Evolutionary conservation across 2,888 invertebrate genomes (phyloP).

Genomic region (Macrostomum cliftonense): DNA sequence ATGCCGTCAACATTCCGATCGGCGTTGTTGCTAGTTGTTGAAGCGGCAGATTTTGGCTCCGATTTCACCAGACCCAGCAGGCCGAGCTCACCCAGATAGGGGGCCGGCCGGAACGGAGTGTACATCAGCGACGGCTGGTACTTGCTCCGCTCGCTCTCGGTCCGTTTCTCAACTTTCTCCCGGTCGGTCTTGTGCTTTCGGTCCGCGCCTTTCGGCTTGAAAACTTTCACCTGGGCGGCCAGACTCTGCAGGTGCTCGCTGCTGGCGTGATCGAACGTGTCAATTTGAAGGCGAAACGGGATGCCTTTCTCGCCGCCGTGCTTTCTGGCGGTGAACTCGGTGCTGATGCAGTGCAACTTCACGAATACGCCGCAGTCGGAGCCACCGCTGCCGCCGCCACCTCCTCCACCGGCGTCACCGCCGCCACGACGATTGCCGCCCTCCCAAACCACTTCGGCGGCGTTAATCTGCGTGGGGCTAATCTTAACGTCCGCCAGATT

Average conservation of each 20-base stretch:
- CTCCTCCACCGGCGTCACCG: too few relatives aligned
- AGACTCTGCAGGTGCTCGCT: slow-evolving; percentile 63
- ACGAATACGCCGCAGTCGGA: slow-evolving; percentile 1
- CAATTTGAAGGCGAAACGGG: slow-evolving; percentile 81
- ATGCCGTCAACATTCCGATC: too few relatives aligned
- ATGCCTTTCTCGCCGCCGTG: slow-evolving; percentile 96
- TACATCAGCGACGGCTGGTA: slow-evolving; percentile 22
- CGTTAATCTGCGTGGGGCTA: slow-evolving; percentile 51
- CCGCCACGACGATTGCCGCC: not conserved
- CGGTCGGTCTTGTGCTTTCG: slow-evolving; percentile 87
- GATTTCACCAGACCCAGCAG: not conserved
- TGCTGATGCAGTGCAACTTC: slow-evolving; percentile 62
- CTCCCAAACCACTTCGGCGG: slow-evolving; percentile 76
- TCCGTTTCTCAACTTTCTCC: slow-evolving; percentile 63
- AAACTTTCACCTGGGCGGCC: slow-evolving; percentile 83
- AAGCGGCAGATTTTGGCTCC: too few relatives aligned
- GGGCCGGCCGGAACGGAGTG: not conserved
- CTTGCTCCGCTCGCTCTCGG: slow-evolving; percentile 18
- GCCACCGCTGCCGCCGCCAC: too few relatives aligned
- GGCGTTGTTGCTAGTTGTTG: too few relatives aligned
- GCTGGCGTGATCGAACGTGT: slow-evolving; percentile 48
- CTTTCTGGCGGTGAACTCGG: slow-evolving; percentile 89
- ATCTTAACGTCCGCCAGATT: slow-evolving; percentile 66
- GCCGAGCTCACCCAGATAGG: slow-evolving; percentile 1
- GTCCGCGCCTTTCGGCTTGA: slow-evolving; percentile 73